Base-by-base conservation (phyloP, 2,113 vertebrate genomes). In the Anser cygnoides region DNA sequence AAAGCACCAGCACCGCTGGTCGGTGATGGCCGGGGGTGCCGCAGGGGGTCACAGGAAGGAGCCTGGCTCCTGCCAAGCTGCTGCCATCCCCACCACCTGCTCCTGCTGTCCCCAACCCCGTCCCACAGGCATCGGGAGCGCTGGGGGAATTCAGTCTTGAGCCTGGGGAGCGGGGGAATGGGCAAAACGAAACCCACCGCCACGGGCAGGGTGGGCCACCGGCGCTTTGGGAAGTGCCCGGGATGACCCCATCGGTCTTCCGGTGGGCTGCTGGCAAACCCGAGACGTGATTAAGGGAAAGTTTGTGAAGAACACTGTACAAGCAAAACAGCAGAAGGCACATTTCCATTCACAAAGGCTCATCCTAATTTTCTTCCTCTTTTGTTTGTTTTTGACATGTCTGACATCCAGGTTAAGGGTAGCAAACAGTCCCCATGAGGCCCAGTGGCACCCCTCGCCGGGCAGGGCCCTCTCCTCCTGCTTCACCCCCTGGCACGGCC, bases 11-110 rank as follows among this genome's bases (percentile, higher is more conserved):
- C 17, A 19, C 4, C 10, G 23, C 23, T 11, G 49, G 21, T 50
- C 11, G 3, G 49, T 23, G 49, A 23, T 10, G 22, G 49, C 49
- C 22, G 22, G 49, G 23, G 49, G 49, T 46, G 46, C 46, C 19
- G 46, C 19, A 19, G 46, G 46, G 19, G 18, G 17, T 46, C 18
- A 9, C 46, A 20, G 19, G 46, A 7, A 19, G 46, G 46, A 46
- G 46, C 46, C 61, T 21, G 22, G 50, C 71, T 72, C 17, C 70
- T 39, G 35, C 19, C 13, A 54, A 58, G 37, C 33, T 43, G 25
- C 2, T 75, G 62, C 74, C 4, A 0, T 22, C 62, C 43, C 33
- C 31, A 41, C 41, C 2, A 2, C 43, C 37, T 0, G 0, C 49
- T 72, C 74, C 50, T 74, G 52, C 25, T 15, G 26, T 25, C 25